Conservation (phyloP, 2,888 invertebrate species). For the Steinernema hermaphroditum region DNA sequence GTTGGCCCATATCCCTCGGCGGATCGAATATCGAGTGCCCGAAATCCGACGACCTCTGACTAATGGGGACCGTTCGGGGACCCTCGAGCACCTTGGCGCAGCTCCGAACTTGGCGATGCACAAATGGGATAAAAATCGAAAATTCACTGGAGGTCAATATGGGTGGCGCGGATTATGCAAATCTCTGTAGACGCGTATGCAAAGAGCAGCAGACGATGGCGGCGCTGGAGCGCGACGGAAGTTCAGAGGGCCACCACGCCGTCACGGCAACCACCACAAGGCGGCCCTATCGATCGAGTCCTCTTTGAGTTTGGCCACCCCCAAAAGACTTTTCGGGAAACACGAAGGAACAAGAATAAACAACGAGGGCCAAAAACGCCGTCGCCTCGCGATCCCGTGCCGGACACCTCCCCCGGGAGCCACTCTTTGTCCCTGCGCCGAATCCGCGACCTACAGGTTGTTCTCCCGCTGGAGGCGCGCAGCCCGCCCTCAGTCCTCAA, state of each 20-base stretch:
- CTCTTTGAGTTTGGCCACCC: constrained; percentile 26
- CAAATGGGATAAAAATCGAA: constrained; percentile 24
- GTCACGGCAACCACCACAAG: constrained; percentile 1
- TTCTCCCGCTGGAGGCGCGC: not conserved
- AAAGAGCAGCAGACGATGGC: not conserved
- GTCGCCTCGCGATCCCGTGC: not conserved
- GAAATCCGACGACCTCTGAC: constrained; percentile 14
- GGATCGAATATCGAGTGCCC: constrained; percentile 25
- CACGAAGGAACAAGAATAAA: constrained; percentile 27
- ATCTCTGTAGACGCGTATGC: constrained; percentile 10
- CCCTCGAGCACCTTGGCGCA: not conserved
- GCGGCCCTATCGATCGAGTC: constrained; percentile 13
- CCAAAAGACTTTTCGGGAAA: constrained; percentile 31
- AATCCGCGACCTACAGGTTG: constrained; percentile 9
- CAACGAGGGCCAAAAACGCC: constrained; percentile 26
- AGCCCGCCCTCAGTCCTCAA: not conserved
- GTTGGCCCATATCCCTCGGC: not conserved
- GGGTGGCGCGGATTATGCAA: constrained; percentile 27
- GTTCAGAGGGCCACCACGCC: constrained; percentile 20
- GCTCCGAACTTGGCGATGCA: not conserved
- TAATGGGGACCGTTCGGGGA: constrained; percentile 23
- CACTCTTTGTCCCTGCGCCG: constrained; percentile 14
- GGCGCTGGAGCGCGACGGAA: constrained; percentile 1
- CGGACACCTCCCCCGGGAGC: not conserved
- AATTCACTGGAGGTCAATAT: constrained; percentile 23